A percentile compares a stretch with the other conserved stretches of the same genome.
These are phyloP conservation scores for Axis porcinus DNA, from an alignment of 2,113 vertebrate genomes.

Conservation along the genomic window DNA sequence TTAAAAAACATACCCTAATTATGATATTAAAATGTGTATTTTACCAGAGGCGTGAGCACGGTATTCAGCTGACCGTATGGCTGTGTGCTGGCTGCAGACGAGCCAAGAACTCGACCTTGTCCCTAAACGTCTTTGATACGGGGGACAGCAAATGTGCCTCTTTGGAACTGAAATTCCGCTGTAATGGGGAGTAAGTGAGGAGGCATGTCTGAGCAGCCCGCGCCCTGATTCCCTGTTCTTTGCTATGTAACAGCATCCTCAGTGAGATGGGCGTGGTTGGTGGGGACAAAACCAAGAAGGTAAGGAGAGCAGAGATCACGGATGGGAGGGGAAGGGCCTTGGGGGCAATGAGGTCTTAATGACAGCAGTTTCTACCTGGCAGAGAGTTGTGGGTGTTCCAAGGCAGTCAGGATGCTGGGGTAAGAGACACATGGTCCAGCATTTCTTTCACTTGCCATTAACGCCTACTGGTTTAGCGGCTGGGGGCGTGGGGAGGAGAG, in stretches of 20 bases:
- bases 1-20: background rate
- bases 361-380: background rate
- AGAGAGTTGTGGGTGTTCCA: background rate
- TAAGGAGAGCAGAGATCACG: too few relatives aligned
- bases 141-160: background rate
- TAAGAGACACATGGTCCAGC: background rate
- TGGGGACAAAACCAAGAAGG: background rate
- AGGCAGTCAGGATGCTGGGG: background rate
- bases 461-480: background rate
- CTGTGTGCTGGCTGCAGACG: background rate
- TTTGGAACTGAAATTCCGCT: background rate
- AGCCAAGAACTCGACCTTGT: background rate
- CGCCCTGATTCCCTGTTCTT: background rate
- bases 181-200: background rate
- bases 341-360: background rate
- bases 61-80: background rate
- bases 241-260: background rate
- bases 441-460: background rate
- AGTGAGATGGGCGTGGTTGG: background rate
- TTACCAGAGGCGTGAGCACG: background rate
- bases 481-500: fast-evolving
- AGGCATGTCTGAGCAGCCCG: background rate
- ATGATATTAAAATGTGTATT: background rate
- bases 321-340: background rate
- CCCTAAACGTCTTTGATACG: background rate